Conservation (phyloP, 2,888 invertebrate species). For the Lasius fuliginosus region DNA sequence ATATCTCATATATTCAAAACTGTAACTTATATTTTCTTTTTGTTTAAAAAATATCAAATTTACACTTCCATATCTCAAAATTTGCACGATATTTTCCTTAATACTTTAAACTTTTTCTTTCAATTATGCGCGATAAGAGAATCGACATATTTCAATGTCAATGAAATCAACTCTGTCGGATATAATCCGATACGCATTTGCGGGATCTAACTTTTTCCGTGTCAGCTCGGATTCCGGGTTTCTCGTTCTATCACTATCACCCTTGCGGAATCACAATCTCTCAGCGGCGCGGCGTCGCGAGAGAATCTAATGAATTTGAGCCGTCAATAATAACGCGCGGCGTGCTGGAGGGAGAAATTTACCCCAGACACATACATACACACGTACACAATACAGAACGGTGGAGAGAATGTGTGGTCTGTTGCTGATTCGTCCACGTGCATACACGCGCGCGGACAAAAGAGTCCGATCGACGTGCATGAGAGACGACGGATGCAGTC, state of each 20-base stretch:
- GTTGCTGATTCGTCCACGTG: slow-evolving; percentile 44
- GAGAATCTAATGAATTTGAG: slow-evolving; percentile 80
- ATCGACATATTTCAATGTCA: not conserved
- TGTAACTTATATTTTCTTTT: not conserved
- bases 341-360: slow-evolving; percentile 58
- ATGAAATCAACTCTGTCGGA: slow-evolving; percentile 9
- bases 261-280: slow-evolving; percentile 50
- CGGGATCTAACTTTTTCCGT: slow-evolving; percentile 35
- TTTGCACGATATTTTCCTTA: not conserved
- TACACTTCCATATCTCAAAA: not conserved
- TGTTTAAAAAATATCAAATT: not conserved
- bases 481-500: slow-evolving; percentile 71
- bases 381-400: slow-evolving; percentile 63
- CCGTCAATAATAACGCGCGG: slow-evolving; percentile 78
- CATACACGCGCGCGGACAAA: slow-evolving; percentile 40
- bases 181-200: slow-evolving; percentile 51
- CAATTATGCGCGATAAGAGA: not conserved
- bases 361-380: slow-evolving; percentile 62
- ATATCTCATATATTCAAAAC: not conserved
- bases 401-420: slow-evolving; percentile 60
- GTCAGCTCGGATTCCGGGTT: slow-evolving; percentile 6
- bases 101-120: not conserved
- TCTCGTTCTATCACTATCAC: slow-evolving; percentile 27
- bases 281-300: slow-evolving; percentile 51
- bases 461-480: slow-evolving; percentile 47